Percentiles rank a stretch among this genome's conserved stretches.
phyloP scores from a whole-genome alignment of 2,113 vertebrate genomes.

The Haplochromis burtoni region DNA sequence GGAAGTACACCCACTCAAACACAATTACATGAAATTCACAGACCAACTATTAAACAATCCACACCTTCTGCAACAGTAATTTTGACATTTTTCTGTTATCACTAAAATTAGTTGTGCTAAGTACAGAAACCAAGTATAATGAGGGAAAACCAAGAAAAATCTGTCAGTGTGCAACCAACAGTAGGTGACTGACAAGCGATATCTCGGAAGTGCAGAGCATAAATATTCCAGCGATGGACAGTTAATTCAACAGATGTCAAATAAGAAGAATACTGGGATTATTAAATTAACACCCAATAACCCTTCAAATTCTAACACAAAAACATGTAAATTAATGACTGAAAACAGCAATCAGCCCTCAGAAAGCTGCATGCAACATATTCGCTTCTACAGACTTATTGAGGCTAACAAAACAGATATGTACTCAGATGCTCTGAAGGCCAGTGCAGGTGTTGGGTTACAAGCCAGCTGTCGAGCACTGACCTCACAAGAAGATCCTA shows the following conservation, averaged over 20 bases:
- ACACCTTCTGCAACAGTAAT: neutral
- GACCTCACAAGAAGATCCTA: conserved; percentile 10
- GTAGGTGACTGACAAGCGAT: neutral
- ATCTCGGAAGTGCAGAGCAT: neutral
- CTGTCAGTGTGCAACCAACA: neutral
- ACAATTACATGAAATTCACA: neutral
- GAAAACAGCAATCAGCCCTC: neutral
- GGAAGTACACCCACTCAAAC: neutral
- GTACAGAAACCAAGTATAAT: neutral
- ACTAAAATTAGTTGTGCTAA: neutral
- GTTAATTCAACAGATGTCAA: neutral
- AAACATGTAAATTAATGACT: neutral
- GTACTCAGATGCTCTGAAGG: conserved; percentile 4
- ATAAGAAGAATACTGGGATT: neutral
- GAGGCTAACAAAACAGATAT: conserved; percentile 8
- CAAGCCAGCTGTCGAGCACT: conserved; percentile 43
- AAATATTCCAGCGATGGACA: neutral
- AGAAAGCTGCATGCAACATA: neutral
- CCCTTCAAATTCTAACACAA: neutral
- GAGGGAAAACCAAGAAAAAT: neutral
- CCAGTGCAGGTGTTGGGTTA: conserved; percentile 23
- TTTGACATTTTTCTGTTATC: neutral
- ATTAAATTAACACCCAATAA: neutral
- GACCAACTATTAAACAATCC: neutral
- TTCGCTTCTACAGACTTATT: neutral